Percentiles rank a stretch among this genome's conserved stretches.
These are phyloP conservation scores for Hermetia illucens DNA, from an alignment of 1,140 invertebrate species.

Conservation along the genomic window DNA sequence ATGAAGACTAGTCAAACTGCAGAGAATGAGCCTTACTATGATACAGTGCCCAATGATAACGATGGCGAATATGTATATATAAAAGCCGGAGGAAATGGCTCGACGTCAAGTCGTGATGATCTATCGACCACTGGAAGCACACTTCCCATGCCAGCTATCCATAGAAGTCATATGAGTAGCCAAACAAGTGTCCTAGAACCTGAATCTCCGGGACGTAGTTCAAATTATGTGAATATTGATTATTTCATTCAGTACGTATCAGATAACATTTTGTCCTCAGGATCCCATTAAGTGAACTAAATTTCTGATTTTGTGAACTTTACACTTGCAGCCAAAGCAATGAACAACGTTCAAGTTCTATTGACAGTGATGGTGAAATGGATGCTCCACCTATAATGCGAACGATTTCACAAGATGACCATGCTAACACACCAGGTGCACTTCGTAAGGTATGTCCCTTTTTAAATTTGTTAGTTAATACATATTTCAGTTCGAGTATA, in stretches of 20 bases:
- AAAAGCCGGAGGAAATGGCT: constrained; percentile 44
- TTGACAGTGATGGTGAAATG: constrained; percentile 32
- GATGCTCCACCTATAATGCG: constrained; percentile 25
- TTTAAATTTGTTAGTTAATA: no score
- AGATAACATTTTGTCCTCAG: neutral
- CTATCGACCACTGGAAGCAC: constrained; percentile 45
- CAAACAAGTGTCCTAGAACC: constrained; percentile 38
- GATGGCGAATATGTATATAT: constrained; percentile 66
- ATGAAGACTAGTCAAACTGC: constrained; percentile 19
- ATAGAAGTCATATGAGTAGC: constrained; percentile 15
- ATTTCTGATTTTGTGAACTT: neutral
- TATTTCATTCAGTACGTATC: constrained; percentile 71
- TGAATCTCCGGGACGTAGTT: constrained; percentile 56
- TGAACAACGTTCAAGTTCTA: constrained; percentile 30
- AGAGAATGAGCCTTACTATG: constrained; percentile 63
- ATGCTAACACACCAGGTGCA: constrained; percentile 23
- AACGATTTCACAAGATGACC: constrained; percentile 26
- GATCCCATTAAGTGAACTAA: neutral
- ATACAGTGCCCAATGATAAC: constrained; percentile 63
- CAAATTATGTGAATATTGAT: constrained; percentile 83
- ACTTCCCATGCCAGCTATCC: constrained; percentile 25
- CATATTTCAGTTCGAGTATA: no score
- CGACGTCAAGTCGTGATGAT: constrained; percentile 43
- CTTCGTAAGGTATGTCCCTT: constrained; percentile 21
- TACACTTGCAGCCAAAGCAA: constrained; percentile 23